A percentile compares a stretch with the other conserved stretches of the same genome.
phyloP scores from a whole-genome alignment of 2,888 invertebrate species.

The Dioctria linearis region DNA sequence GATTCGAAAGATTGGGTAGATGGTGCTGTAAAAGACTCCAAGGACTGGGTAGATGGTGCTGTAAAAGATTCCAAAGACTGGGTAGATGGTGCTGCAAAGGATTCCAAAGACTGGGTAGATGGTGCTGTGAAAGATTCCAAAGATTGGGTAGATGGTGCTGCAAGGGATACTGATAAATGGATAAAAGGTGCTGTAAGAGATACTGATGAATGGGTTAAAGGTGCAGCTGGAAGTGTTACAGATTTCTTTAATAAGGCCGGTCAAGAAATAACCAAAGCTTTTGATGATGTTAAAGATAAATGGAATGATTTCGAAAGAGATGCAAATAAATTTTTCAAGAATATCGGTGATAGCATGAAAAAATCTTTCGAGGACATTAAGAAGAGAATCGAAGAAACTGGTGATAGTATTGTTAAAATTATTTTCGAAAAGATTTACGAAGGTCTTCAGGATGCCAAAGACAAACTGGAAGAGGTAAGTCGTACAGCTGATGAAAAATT shows the following conservation, averaged over 20 bases:
- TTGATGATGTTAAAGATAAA: constrained; percentile 5
- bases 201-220: constrained; percentile 6
- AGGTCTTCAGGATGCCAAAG: background rate
- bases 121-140: constrained; percentile 2
- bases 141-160: constrained; percentile 10
- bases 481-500: constrained; percentile 19
- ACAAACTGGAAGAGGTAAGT: constrained; percentile 13
- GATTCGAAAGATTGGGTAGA: background rate
- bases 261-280: constrained; percentile 31
- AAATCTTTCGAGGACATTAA: constrained; percentile 14
- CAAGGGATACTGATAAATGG: constrained; percentile 16
- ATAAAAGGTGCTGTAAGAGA: constrained; percentile 19
- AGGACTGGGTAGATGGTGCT: constrained; percentile 13
- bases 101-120: constrained; percentile 19
- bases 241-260: constrained; percentile 37
- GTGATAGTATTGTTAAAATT: constrained; percentile 10
- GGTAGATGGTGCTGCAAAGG: constrained; percentile 20
- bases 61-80: background rate
- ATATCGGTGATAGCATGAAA: background rate
- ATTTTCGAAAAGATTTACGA: constrained; percentile 34
- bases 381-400: constrained; percentile 24
- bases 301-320: constrained; percentile 25
- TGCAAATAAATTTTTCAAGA: constrained; percentile 36
- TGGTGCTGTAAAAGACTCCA: background rate
- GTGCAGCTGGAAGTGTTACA: constrained; percentile 12